Evolutionary conservation across 2,797 vertebrate species (phyloP).

Genomic region (Pitangus sulphuratus): DNA sequence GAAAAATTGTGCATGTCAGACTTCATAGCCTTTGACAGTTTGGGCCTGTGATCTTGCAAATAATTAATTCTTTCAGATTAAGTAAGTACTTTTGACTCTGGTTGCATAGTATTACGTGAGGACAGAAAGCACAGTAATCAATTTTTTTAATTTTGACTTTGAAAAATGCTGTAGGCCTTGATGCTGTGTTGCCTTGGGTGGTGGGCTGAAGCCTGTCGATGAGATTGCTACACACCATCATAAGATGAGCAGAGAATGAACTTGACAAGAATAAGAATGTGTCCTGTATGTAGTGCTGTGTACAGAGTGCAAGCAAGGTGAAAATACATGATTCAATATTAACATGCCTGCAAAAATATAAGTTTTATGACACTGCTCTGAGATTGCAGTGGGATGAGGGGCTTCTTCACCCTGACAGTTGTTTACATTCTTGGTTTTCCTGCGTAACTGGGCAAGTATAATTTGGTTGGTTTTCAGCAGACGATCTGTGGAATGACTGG

Average conservation of each 20-base stretch:
- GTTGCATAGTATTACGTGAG: neutral
- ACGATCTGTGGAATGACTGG: neutral
- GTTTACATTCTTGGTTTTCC: neutral
- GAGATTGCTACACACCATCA: neutral
- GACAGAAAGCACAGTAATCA: neutral
- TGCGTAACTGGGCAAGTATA: no score
- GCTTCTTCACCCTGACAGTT: neutral
- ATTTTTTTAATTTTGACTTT: neutral
- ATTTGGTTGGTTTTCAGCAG: neutral
- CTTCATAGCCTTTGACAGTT: neutral
- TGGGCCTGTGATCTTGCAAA: neutral
- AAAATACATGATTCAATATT: neutral
- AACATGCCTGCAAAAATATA: fast-evolving
- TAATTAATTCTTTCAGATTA: neutral
- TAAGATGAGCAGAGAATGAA: neutral
- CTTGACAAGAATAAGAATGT: neutral
- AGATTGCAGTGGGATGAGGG: neutral
- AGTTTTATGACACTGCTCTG: neutral
- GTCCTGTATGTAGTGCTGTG: neutral
- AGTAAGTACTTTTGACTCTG: neutral
- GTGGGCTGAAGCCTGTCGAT: neutral
- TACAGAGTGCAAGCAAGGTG: neutral
- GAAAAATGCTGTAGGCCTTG: neutral
- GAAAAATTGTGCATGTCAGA: neutral
- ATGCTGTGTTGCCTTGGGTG: neutral